phyloP scores from a whole-genome alignment of 2,888 invertebrate species.

The Strigamia transsilvanica region DNA sequence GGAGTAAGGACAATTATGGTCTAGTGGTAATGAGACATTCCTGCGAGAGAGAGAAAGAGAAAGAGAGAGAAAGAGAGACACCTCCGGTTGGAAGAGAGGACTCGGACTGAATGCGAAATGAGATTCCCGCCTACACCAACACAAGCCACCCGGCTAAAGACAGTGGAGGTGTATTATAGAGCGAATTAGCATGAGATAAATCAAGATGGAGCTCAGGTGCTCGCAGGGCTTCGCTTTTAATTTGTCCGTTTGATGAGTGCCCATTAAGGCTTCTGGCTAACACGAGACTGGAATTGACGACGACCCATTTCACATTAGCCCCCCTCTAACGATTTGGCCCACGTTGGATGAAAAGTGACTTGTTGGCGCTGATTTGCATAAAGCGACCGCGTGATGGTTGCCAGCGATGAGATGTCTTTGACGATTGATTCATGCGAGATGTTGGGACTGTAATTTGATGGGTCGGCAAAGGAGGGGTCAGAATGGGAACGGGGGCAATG shows the following conservation, averaged over 20 bases:
- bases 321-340: not conserved
- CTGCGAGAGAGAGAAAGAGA: constrained; percentile 31
- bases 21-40: constrained; percentile 48
- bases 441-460: constrained; percentile 38
- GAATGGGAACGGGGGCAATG: constrained; percentile 27
- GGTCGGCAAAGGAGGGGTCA: constrained; percentile 37
- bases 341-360: not conserved
- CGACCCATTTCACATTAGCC: constrained; percentile 8
- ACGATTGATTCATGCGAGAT: constrained; percentile 37
- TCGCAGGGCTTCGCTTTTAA: constrained; percentile 28
- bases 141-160: constrained; percentile 16
- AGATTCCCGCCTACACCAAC: constrained; percentile 48
- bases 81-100: constrained; percentile 29
- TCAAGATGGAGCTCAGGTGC: constrained; percentile 45
- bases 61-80: constrained; percentile 17
- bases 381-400: not conserved
- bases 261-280: constrained; percentile 47
- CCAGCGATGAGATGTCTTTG: constrained; percentile 15
- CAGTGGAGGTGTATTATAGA: constrained; percentile 43
- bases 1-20: constrained; percentile 50
- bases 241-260: constrained; percentile 37
- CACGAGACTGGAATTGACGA: constrained; percentile 39
- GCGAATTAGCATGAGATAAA: constrained; percentile 49
- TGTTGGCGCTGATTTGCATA: no score
- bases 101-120: constrained; percentile 32